Base-by-base conservation (phyloP, 2,113 vertebrate species). In the Trinectes maculatus region DNA sequence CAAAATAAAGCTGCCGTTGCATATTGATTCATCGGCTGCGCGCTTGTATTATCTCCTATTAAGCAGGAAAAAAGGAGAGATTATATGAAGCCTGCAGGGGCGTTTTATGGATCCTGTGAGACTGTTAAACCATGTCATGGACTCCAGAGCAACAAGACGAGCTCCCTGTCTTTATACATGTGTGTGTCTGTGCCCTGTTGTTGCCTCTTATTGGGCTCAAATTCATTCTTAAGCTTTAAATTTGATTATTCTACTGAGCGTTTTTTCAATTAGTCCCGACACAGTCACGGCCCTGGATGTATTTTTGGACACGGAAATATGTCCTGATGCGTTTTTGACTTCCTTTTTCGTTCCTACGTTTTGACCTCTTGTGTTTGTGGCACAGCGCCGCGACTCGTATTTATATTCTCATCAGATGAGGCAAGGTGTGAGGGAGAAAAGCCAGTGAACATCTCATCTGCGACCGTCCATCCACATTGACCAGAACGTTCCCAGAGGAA, bases 21-120 rank as follows among this genome's bases (percentile, higher is more conserved):
- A 81, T 85, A 91, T 89, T 91, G 91, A 93, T 88, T 92, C 89
- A 89, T 91, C 85, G 55, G 83, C 68, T 85, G 74, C 56, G 26
- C 82, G 67, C 85, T 86, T 89, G 84, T 84, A 93, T 93, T 92
- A 92, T 92, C 90, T 92, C 62, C 87, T 82, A 92, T 92, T 93
- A 91, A 89, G 82, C 62, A 57, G 80, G 53, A 71, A 84, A 55
- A 84, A 87, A 79, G 80, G 71, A 49, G 70, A 91, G 91, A 92
- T 92, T 92, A 92, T 84, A 71, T 65, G 74, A 78, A 82, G 88
- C 89, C 91, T 89, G 83, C 60, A 81, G 89, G 89, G 89, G 80
- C 53, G 84, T 89, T 89, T 91, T 81, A 86, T 86, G 83, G 85
- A 87, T 89, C 88, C 89, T 81, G 51, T 76, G 85, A 87, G 87